Percentiles rank a stretch among this genome's conserved stretches.
Conservation (phyloP, 1,140 invertebrate genomes). For the Halictus rubicundus region DNA sequence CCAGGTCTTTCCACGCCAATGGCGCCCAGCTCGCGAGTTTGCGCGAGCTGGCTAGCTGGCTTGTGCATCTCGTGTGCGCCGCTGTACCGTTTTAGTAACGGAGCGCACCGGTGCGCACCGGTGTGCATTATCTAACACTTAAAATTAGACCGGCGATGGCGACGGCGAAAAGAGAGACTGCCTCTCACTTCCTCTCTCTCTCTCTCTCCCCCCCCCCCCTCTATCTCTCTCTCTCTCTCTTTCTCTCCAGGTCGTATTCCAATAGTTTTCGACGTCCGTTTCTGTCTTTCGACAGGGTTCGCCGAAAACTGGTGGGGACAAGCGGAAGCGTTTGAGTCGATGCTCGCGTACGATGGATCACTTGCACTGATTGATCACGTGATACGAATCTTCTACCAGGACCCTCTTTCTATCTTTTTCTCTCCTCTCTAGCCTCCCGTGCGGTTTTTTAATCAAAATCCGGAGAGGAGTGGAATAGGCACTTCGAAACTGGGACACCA, state of each 20-base stretch:
- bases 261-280: too few relatives aligned
- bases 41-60: conserved; percentile 7
- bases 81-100: conserved; percentile 77
- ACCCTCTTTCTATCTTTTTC: background rate
- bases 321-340: background rate
- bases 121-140: conserved; percentile 80
- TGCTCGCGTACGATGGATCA: conserved; percentile 36
- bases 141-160: conserved; percentile 76
- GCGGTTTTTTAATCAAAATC: background rate
- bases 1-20: conserved; percentile 18
- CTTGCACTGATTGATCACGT: conserved; percentile 53
- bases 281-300: too few relatives aligned
- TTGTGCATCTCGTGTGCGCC: conserved; percentile 43
- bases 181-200: background rate
- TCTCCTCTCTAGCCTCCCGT: background rate
- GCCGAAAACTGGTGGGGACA: background rate
- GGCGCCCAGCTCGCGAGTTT: conserved; percentile 10
- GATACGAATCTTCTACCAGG: background rate
- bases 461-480: background rate
- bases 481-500: conserved; percentile 43
- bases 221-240: background rate
- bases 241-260: too few relatives aligned
- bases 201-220: background rate
- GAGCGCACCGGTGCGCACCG: conserved; percentile 68
- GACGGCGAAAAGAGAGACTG: conserved; percentile 30